Percentiles rank a stretch among this genome's conserved stretches.
These are phyloP conservation scores for Lophura nycthemera DNA, from an alignment of 2,113 vertebrate genomes.

Conservation along the genomic window DNA sequence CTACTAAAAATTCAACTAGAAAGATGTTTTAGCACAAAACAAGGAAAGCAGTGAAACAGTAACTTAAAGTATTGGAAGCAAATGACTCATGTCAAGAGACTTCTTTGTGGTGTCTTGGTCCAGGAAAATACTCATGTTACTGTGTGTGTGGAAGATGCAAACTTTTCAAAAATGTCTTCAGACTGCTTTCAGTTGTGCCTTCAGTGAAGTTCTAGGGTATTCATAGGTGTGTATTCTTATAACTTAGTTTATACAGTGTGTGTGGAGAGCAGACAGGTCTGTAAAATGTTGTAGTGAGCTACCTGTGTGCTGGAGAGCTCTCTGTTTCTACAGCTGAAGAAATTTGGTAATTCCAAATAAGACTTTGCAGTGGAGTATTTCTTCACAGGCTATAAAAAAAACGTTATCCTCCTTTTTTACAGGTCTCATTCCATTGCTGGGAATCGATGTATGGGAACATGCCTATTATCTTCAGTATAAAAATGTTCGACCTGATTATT, in stretches of 20 bases:
- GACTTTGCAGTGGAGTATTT: not conserved
- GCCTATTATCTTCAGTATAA: slow-evolving; percentile 99
- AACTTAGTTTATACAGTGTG: not conserved
- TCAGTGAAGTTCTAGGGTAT: not conserved
- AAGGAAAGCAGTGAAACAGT: not conserved
- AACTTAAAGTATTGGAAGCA: not conserved
- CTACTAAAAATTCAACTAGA: not conserved
- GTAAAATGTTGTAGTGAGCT: not conserved
- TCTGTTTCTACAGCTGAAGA: not conserved
- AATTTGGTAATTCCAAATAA: not conserved
- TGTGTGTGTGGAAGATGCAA: not conserved
- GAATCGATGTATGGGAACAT: slow-evolving; percentile 98
- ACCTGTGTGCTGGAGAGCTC: not conserved
- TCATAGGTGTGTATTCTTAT: not conserved
- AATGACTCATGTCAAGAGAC: not conserved
- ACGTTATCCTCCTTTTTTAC: not conserved
- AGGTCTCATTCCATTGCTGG: slow-evolving; percentile 95
- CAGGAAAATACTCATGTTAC: not conserved
- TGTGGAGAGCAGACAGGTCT: not conserved
- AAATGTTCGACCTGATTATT: slow-evolving; percentile 96
- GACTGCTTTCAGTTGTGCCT: not conserved
- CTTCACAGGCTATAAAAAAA: not conserved
- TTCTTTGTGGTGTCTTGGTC: not conserved
- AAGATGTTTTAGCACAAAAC: not conserved
- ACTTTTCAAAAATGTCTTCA: not conserved